Conservation (phyloP, 2,797 vertebrate genomes). For the Muscicapa comitata region DNA sequence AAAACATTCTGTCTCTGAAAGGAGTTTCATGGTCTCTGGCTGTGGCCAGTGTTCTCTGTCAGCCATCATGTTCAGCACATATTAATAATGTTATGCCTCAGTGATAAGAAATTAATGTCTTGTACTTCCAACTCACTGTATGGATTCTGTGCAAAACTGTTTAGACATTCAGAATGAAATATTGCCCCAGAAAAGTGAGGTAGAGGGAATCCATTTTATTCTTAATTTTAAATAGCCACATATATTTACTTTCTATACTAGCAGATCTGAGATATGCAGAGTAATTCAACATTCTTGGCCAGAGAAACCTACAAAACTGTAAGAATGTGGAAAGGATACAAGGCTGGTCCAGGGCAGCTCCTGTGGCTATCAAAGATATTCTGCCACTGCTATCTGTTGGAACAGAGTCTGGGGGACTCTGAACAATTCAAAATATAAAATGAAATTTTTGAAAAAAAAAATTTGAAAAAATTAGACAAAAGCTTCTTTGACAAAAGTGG, state of each 20-base stretch:
- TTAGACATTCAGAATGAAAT: not conserved
- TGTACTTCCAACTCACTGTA: not conserved
- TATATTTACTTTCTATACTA: not conserved
- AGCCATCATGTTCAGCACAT: not conserved
- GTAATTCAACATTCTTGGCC: not conserved
- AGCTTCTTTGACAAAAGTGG: not conserved
- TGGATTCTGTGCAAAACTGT: not conserved
- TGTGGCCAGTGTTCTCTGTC: not conserved
- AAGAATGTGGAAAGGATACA: not conserved
- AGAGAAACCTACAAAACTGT: not conserved
- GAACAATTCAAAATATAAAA: not conserved
- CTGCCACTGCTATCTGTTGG: not conserved
- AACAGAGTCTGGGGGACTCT: not conserved
- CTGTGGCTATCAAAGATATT: not conserved
- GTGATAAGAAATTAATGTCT: not conserved
- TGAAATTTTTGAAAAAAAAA: not conserved
- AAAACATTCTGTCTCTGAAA: not conserved
- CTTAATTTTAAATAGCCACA: not conserved
- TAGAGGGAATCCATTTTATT: not conserved
- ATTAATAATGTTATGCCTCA: not conserved
- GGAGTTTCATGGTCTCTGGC: conserved; percentile 17
- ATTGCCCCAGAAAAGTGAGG: not conserved
- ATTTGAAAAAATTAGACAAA: not conserved
- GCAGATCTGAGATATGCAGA: not conserved
- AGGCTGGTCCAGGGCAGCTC: not conserved